These are phyloP conservation scores for Myiozetetes cayanensis DNA, from an alignment of 2,113 vertebrate species.

Conservation along the genomic window DNA sequence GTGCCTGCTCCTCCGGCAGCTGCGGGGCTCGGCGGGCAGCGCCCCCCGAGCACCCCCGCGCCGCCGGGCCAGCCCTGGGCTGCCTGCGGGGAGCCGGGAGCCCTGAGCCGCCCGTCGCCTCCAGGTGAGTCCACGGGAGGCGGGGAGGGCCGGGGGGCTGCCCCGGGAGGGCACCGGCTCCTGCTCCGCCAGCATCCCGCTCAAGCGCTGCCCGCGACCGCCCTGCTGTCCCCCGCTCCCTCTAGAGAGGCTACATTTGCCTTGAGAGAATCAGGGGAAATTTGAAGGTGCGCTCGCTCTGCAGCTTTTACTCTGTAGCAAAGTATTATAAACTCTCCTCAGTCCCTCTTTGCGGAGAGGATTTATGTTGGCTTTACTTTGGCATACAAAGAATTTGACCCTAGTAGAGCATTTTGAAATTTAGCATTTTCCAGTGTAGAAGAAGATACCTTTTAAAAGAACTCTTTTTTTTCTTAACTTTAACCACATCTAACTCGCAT, in stretches of 20 bases:
- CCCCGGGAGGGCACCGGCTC: not conserved
- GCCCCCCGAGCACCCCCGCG: slow-evolving; percentile 59
- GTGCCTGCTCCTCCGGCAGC: slow-evolving; percentile 87
- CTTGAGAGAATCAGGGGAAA: not conserved
- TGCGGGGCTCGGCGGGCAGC: slow-evolving; percentile 82
- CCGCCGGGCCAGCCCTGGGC: slow-evolving; percentile 74
- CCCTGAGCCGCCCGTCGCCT: slow-evolving; percentile 31
- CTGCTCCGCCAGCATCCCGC: not conserved
- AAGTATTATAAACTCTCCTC: not conserved
- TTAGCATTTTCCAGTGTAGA: accelerated
- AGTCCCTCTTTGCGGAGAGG: accelerated
- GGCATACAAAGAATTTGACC: not conserved
- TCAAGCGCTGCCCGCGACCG: not conserved
- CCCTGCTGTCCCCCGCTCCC: accelerated
- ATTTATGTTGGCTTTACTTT: not conserved
- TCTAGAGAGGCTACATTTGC: accelerated
- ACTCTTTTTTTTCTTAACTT: not conserved
- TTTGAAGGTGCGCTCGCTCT: not conserved
- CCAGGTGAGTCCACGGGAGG: not conserved
- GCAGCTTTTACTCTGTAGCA: not conserved
- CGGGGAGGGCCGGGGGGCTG: not conserved
- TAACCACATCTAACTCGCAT: not conserved
- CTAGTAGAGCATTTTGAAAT: not conserved
- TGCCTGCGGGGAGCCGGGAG: slow-evolving; percentile 57
- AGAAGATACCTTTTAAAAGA: not conserved